Base-by-base conservation (phyloP, 1,140 invertebrate genomes). In the Andricus grossulariae region DNA sequence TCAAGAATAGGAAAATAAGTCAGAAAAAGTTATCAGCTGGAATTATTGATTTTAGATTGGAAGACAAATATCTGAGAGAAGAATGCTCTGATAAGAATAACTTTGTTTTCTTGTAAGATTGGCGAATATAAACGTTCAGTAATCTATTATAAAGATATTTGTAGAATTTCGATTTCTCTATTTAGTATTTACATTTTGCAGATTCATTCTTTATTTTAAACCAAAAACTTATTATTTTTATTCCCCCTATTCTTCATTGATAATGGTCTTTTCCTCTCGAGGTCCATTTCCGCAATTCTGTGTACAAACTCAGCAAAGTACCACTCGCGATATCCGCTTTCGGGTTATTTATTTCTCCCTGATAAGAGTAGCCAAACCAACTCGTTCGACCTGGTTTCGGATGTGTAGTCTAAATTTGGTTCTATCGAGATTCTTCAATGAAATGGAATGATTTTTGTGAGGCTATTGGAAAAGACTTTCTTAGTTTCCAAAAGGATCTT, bases 261-360 rank as follows among this genome's bases (percentile, higher is more conserved):
- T 66, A 66, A 66, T 66, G 60, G 60, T 66, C 60, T 66, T 66
- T 66, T 66, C 60, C 32, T 66, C 32, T 66, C 32, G 25, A 66
- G 39, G 60, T 66, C 60, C n/a, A 66, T 66, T 66, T 66, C 60
- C 25, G 25, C 15, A 39, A 5, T 45, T 66, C 25, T 66, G 60
- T 66, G 60, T 66, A 66, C 25, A 66, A 66, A 50, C 50, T 50
- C 10, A 74, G 73, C 32, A 77, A 76, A 76, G 74, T 78, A 81
- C 78, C 80, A 66, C 76, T 81, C 75, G 54, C 54, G 74, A 76
- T 76, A 81, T 78, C 80, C 57, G 66, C 75, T 78, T 81, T 45
- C 60, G 52, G 74, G 54, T 60, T 81, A 80, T 80, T 81, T 81
- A 81, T 78, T 78, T 81, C 52, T 55, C 72, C 77, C 78, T 73